Evolutionary conservation across 2,797 vertebrate genomes (phyloP), one percentile per base, ranked within the genome.

Genomic region (Coranthus polyacanthus): DNA sequence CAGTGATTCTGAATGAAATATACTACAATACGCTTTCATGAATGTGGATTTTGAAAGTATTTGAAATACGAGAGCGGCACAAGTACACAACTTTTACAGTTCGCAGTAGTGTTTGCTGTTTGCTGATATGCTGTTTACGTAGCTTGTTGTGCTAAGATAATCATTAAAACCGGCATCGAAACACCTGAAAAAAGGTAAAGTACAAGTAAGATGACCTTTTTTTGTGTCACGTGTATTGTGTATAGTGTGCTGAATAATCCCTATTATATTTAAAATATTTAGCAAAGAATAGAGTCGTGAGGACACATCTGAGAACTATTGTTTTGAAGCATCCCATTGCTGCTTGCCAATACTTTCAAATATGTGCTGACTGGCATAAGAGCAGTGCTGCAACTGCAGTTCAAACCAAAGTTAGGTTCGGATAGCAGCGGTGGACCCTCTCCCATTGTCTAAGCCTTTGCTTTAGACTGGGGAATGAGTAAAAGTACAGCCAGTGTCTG

Each of bases 351-450:
- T 38, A 8, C 36, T 53, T 70, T 51, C 16, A 41, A 44, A 41
- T 41, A 49, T 62, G 15, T 47, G 56, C 50, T 64, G 59, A 68
- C 45, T 54, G 26, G 29, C 42, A 20, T 37, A 15, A 39, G 38
- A 45, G 51, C 42, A 36, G 12, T 0, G 0, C 45, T 37, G 24
- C 43, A 70, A 36, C 21, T 56, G 39, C 53, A 53, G 13, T 47
- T 51, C 47, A 73, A 75, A 67, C 68, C 37, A 44, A 65, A 64
- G 47, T 51, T 21, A 22, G 39, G 49, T 41, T 52, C 63, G 69
- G 65, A 61, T 58, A 72, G 39, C 12, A 37, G 55, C 64, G 59
- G 42, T 13, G 43, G 26, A 49, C 39, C 9, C 50, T 38, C 74
- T 68, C 47, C 38, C 20, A 12, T 32, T 46, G 52, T 55, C 47